Evolutionary conservation across 2,113 vertebrate species (phyloP), one percentile per base, ranked within the genome.

Genomic region (Spizaetus ornatus): DNA sequence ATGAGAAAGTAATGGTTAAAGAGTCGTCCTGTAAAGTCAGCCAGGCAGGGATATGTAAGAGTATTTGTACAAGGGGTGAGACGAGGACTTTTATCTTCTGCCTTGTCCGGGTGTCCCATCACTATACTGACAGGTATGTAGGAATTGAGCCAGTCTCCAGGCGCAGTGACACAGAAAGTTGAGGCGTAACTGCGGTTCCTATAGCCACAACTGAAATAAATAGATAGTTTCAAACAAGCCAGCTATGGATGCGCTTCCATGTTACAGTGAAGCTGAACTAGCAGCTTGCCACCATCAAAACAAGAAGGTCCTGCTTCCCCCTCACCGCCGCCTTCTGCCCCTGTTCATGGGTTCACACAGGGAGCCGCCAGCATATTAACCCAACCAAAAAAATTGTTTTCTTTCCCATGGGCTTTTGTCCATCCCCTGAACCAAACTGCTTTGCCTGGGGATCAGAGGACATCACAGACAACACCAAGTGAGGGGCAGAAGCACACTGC

Each of bases 31-130:
- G 4, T 26, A 27, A 7, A 62, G 62, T 32, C 79, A 77, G 67
- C 32, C 55, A 8, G 63, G 45, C 55, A 62, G 42, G 66, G 38
- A 22, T 20, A 17, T 6, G 10, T 40, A 43, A 36, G 63, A 45
- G 34, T 90, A 52, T 96, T 95, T 94, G 95, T 66, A 45, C 76
- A 86, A 89, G 22, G 81, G 69, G 73, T 7, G 73, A 90, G 92
- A 83, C 3, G 1, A 50, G 58, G 36, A 29, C 55, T 92, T 88
- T 27, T 59, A 9, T 90, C 82, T 77, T 52, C 72, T 93, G 69
- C 69, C 72, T 72, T 61, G 86, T 67, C 77, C 17, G 6, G 70
- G 63, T 84, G 86, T 84, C 92, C 52, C 47, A 4, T 63, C 7
- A 4, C 53, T 69, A 2, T 7, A 26, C 36, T 62, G 76, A 55